A percentile compares a stretch with the other conserved stretches of the same genome.
Conservation (phyloP, 2,113 vertebrate genomes). For the Stigmatopora argus region DNA sequence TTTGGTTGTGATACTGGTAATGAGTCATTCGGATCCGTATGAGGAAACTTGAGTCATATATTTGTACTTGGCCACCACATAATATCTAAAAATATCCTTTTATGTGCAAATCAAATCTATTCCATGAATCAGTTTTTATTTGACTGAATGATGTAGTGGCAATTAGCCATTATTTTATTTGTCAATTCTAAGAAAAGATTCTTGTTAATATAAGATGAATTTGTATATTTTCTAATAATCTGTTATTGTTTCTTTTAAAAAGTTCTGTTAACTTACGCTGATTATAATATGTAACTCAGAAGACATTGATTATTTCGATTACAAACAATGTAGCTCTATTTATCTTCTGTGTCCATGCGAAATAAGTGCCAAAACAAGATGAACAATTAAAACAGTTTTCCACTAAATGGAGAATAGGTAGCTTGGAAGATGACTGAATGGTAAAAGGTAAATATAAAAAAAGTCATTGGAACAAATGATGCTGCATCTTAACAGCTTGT, state of each 20-base stretch:
- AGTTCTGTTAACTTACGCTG: not conserved
- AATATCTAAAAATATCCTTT: slow-evolving; percentile 29
- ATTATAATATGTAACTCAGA: not conserved
- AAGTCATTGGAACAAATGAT: too few relatives aligned
- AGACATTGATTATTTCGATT: too few relatives aligned
- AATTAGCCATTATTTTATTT: not conserved
- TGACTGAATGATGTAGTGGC: slow-evolving; percentile 9
- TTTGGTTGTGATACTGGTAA: slow-evolving; percentile 25
- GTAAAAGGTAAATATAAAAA: too few relatives aligned
- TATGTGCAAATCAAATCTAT: slow-evolving; percentile 54
- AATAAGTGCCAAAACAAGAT: too few relatives aligned
- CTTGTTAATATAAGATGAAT: not conserved
- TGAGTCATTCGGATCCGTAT: slow-evolving; percentile 67
- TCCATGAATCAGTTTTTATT: slow-evolving; percentile 30
- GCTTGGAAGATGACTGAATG: too few relatives aligned
- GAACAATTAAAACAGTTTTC: too few relatives aligned
- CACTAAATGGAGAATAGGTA: too few relatives aligned
- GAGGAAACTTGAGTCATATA: slow-evolving; percentile 47
- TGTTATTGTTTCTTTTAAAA: not conserved
- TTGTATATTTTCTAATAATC: not conserved
- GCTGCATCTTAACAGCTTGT: too few relatives aligned
- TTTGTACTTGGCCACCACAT: slow-evolving; percentile 24
- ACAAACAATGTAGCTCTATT: too few relatives aligned
- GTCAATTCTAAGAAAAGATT: not conserved
- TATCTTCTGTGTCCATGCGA: too few relatives aligned